Base-by-base conservation (phyloP, 2,797 vertebrate species). In the Ambastaia sidthimunki region DNA sequence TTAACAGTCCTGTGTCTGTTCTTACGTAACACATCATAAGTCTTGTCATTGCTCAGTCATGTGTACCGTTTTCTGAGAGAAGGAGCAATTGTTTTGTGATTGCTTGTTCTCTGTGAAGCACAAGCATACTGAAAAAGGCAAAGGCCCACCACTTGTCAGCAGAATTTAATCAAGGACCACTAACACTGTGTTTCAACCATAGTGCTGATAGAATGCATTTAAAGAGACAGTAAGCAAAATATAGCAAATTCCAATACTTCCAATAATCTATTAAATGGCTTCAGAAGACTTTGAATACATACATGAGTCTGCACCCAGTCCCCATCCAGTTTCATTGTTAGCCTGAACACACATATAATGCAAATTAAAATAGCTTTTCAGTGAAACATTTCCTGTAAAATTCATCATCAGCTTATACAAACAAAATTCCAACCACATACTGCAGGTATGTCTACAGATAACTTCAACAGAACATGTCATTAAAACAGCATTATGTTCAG, bases 1-100 rank as follows among this genome's bases (percentile, higher is more conserved):
- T 34, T 37, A 65, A 37, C 62, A 65, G 34, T 65, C 9, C 31
- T 19, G 18, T 37, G 31, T 65, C 28, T 41, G 62, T 41, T 63
- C 10, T 65, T 34, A 65, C 18, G 37, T 65, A 65, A 65, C 62
- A 65, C 62, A 19, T 19, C 31, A 41, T 37, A 65, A 65, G 62
- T 65, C 62, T 65, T 65, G 31, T 37, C 18, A 65, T 65, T 65
- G 62, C 62, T 65, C 62, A 65, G 7, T 65, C 62, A 65, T 65
- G 62, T 41, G 28, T 7, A 41, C 3, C 10, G 7, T 37, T 65
- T 41, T 18, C 62, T 37, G 18, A 19, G 62, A 65, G 62, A n/a
- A 65, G 34, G 31, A 9, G 10, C 62, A 19, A 37, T 65, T 37
- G 62, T 65, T 65, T 65, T 65, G 62, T 37, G 62, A 41, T 60